Evolutionary conservation across 30 jellyfish, hydroid and myxozoan species (phyloP).

Genomic region (Aurelia aurita): DNA sequence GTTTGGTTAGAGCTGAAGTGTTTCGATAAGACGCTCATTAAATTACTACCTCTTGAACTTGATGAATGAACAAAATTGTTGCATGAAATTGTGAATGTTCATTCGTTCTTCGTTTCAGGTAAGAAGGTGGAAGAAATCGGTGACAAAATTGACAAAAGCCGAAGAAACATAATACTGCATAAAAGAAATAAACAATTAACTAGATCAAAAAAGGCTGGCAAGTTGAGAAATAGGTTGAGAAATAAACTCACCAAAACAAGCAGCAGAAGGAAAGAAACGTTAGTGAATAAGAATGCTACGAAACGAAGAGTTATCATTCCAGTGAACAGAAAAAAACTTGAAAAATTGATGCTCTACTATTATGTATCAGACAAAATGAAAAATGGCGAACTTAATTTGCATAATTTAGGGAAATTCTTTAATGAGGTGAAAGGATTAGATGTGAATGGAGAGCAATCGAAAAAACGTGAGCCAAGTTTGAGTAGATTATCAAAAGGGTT

Average conservation of each 20-base stretch:
- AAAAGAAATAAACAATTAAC: background rate
- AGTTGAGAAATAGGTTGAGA: background rate
- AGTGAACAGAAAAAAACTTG: slow-evolving; percentile 64
- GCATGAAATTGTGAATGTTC: too few relatives aligned
- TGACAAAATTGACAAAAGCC: slow-evolving; percentile 43
- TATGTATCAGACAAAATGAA: slow-evolving; percentile 72
- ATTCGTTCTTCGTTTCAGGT: slow-evolving; percentile 21
- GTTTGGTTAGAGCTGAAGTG: too few relatives aligned
- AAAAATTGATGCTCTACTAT: slow-evolving; percentile 69
- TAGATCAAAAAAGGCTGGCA: background rate
- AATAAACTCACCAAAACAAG: background rate
- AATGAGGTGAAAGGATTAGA: slow-evolving; percentile 22
- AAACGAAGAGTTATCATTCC: slow-evolving; percentile 82
- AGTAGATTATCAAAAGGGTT: background rate
- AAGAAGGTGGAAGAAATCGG: slow-evolving; percentile 72
- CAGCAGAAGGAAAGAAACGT: background rate
- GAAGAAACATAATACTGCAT: slow-evolving; percentile 39
- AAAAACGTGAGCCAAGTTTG: background rate
- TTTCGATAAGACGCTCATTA: too few relatives aligned
- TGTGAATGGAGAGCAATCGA: slow-evolving; percentile 13
- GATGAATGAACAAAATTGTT: too few relatives aligned
- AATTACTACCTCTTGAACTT: too few relatives aligned
- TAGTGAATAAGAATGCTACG: slow-evolving; percentile 50
- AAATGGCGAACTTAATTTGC: slow-evolving; percentile 45
- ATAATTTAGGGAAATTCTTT: slow-evolving; percentile 58